Conservation (phyloP, 2,113 vertebrate species). For the Gavialis gangeticus region DNA sequence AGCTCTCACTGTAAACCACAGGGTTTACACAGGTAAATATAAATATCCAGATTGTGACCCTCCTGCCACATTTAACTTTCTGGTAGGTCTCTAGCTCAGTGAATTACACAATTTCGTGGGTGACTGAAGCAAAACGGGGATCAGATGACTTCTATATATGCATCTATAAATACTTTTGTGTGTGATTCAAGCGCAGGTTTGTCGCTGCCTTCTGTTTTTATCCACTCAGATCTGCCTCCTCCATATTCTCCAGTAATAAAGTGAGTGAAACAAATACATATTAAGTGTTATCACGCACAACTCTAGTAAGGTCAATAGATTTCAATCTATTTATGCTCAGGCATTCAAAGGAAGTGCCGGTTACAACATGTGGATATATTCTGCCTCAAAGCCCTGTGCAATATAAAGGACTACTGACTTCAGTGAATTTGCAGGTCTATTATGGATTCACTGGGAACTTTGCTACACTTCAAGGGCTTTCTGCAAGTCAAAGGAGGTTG, state of each 20-base stretch:
- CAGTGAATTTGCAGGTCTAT: neutral
- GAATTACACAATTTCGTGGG: conserved; percentile 15
- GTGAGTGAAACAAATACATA: conserved; percentile 8
- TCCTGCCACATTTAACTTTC: conserved; percentile 10
- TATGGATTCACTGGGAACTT: neutral
- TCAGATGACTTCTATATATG: neutral
- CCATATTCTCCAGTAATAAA: conserved; percentile 14
- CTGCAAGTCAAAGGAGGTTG: neutral
- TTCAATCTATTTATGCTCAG: neutral
- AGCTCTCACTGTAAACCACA: neutral
- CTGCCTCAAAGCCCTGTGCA: neutral
- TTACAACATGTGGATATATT: neutral
- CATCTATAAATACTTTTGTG: neutral
- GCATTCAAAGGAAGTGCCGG: neutral
- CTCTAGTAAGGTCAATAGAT: conserved; percentile 10
- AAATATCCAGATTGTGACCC: conserved; percentile 2
- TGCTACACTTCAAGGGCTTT: neutral
- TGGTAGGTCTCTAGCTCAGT: neutral
- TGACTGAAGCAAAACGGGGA: neutral
- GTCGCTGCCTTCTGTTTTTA: neutral
- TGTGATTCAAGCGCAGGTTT: conserved; percentile 34
- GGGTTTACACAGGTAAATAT: neutral
- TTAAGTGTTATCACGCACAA: conserved; percentile 20
- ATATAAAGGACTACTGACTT: neutral
- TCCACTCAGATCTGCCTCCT: neutral